Base-by-base conservation (phyloP, 2,113 vertebrate species). In the Saccopteryx bilineata region DNA sequence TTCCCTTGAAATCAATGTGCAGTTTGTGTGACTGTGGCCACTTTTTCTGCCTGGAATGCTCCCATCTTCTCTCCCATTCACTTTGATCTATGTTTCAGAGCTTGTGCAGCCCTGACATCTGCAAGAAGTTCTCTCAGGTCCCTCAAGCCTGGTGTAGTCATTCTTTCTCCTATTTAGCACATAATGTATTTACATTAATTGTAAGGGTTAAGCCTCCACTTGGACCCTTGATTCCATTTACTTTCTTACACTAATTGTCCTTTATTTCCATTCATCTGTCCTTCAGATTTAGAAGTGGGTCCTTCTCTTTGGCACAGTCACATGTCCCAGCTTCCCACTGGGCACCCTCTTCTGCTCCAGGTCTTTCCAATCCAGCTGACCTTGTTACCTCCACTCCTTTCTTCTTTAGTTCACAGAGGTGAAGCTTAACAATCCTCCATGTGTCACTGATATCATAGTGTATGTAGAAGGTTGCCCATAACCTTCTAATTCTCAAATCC, bases 401-500 rank as follows among this genome's bases (percentile, higher is more conserved):
- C 1, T 50, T 33, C 8, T 56, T 89, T 24, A 80, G 48, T 9
- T 58, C 7, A 3, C 10, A 5, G 21, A 17, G 5, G 54, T 56
- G 23, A 75, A 46, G 5, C 24, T 69, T n/a, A 60, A 46, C 7
- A 48, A 52, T 11, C 9, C 79, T 84, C n/a, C 50, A 69, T 9
- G n/a, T n/a, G 4, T 89, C 54, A 31, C n/a, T n/a, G 18, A 46
- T 52, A 17, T n/a, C 12, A 46, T 52, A 17, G 14, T 31, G 1
- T 39, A 7, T 19, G 33, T 17, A 14, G 5, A 61, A 75, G 0
- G 12, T 23, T 74, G 66, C 21, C 28, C 17, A 2, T 24, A 48
- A 28, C 63, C 17, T 90, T 79, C 46, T 90, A 60, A 72, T 9
- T 78, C 31, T 90, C 69, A 78, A 81, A 71, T 66, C 54, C 65